Conservation (phyloP, 2,797 vertebrate genomes). For the Clarias fuscus region DNA sequence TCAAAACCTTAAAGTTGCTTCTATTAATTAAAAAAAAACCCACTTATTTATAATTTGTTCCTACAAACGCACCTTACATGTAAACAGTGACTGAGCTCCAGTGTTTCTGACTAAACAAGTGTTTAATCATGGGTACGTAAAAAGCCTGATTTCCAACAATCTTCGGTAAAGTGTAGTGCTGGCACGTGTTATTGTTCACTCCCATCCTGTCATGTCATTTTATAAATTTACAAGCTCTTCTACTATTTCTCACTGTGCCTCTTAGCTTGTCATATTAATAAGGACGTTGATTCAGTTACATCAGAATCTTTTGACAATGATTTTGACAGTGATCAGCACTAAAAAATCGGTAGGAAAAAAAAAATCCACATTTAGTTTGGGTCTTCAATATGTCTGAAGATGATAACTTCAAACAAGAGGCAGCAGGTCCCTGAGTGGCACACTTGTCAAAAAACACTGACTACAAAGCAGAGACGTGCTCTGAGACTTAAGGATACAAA, state of each 20-base stretch:
- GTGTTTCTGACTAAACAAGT: neutral
- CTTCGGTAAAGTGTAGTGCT: neutral
- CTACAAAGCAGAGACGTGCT: constrained; percentile 16
- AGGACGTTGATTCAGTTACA: constrained; percentile 2
- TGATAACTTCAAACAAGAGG: constrained; percentile 21
- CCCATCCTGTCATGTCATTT: neutral
- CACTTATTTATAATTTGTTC: neutral
- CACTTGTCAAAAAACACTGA: constrained; percentile 15
- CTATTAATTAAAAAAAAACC: neutral
- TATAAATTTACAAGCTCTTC: constrained; percentile 9
- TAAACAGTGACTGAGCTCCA: neutral
- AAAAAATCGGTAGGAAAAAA: neutral
- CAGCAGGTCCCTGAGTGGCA: constrained; percentile 18
- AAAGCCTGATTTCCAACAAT: neutral
- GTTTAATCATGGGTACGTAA: neutral
- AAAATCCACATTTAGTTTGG: neutral
- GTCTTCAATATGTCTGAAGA: constrained; percentile 16
- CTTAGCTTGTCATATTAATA: constrained; percentile 22
- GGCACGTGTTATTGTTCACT: neutral
- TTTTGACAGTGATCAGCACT: constrained; percentile 1
- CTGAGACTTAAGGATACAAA: constrained; percentile 18
- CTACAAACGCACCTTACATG: neutral
- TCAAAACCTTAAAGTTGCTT: neutral
- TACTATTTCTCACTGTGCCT: neutral
- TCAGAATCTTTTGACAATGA: neutral